Base-by-base conservation (phyloP, 2,797 vertebrate genomes). In the Nothura maculosa region DNA sequence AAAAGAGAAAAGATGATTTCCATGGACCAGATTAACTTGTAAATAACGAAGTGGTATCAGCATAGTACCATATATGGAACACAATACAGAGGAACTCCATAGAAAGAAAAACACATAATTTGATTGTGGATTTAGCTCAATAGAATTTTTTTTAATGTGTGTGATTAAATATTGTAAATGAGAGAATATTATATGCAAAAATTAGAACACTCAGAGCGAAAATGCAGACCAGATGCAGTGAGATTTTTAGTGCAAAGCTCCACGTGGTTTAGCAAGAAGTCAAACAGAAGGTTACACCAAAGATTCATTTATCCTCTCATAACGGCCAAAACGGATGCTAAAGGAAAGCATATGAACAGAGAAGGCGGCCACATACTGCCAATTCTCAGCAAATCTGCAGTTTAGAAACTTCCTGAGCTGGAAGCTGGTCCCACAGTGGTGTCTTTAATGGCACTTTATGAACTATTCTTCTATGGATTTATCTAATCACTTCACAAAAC, bases 401-500 rank as follows among this genome's bases (percentile, higher is more conserved):
- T 62, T 86, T 30, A 64, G 66, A 85, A 78, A 62, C 61, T 89
- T 87, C 85, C 80, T 60, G 81, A 83, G 45, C 58, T 90, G 40
- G 16, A 77, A 10, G 30, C 54, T 75, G 18, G 45, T 42, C 57
- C 54, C 34, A 2, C 42, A 72, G 72, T 54, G 32, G 40, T 62
- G 38, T 30, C 34, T 75, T 89, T 85, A 92, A 70, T 47, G 13
- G 10, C 32, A 94, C 48, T 74, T 50, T 43, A 64, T 27, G 22
- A 93, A 38, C 22, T 24, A 34, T 81, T 83, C 73, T 96, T 85
- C 84, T 45, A 54, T 30, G 12, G 57, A 20, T 72, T 90, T 91
- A 78, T 90, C 64, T 91, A 85, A 91, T 66, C 6, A 12, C 36
- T 87, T 75, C 22, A 85, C 90, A 55, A 85, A 83, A 66, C 18